phyloP scores from a whole-genome alignment of 2,888 invertebrate species.

The Leucania comma region DNA sequence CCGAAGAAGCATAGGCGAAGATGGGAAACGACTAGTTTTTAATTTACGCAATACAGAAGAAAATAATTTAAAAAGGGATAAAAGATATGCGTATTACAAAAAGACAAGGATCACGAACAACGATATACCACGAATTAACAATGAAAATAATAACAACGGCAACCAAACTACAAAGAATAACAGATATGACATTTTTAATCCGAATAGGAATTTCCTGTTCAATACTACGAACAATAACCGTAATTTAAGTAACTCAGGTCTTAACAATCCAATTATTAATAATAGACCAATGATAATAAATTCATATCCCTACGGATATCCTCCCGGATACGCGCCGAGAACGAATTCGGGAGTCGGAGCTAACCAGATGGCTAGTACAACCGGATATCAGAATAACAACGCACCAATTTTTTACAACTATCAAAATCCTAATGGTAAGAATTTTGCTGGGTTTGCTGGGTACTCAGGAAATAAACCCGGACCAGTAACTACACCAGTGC shows the following conservation, averaged over 20 bases:
- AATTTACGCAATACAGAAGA: neutral
- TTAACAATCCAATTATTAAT: neutral
- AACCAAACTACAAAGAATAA: neutral
- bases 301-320: slow-evolving; percentile 53
- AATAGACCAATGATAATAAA: neutral
- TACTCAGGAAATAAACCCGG: neutral
- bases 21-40: neutral
- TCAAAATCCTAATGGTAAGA: slow-evolving; percentile 48
- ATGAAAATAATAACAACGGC: neutral
- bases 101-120: slow-evolving; percentile 16
- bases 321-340: slow-evolving; percentile 32
- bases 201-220: slow-evolving; percentile 21
- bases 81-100: slow-evolving; percentile 37
- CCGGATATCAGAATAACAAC: slow-evolving; percentile 5
- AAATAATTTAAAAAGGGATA: slow-evolving; percentile 2
- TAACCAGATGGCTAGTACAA: slow-evolving; percentile 13
- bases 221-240: slow-evolving; percentile 14
- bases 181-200: slow-evolving; percentile 35
- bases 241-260: neutral
- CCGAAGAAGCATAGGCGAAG: slow-evolving; percentile 43
- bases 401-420: slow-evolving; percentile 41
- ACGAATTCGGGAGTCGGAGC: neutral
- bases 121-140: neutral
- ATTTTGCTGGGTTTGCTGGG: slow-evolving; percentile 38
- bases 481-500: neutral